phyloP scores from a whole-genome alignment of 1,140 invertebrate genomes.

The Chrysomallon squamiferum region DNA sequence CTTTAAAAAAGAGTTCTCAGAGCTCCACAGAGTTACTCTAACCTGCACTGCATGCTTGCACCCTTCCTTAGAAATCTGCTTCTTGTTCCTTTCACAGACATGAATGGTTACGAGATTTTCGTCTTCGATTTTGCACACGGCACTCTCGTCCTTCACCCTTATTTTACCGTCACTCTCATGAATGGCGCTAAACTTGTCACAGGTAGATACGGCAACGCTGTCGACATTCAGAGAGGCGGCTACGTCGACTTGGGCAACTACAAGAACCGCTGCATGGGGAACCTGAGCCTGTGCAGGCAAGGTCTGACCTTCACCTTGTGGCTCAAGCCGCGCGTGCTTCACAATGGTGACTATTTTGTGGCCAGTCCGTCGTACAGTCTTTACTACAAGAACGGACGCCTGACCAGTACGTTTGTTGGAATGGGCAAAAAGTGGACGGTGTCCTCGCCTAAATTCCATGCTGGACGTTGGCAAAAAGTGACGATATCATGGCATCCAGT shows the following conservation, averaged over 20 bases:
- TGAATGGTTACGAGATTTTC: slow-evolving; percentile 54
- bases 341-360: slow-evolving; percentile 46
- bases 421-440: slow-evolving; percentile 46
- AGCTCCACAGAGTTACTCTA: neutral
- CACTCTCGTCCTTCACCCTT: slow-evolving; percentile 35
- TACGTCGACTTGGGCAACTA: slow-evolving; percentile 54
- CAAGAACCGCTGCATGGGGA: slow-evolving; percentile 51
- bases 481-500: slow-evolving; percentile 55
- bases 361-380: slow-evolving; percentile 53
- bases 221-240: slow-evolving; percentile 42
- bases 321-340: slow-evolving; percentile 45
- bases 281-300: slow-evolving; percentile 54
- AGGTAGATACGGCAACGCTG: slow-evolving; percentile 50
- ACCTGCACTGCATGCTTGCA: slow-evolving; percentile 2
- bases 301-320: slow-evolving; percentile 56
- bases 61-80: neutral
- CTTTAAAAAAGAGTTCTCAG: too few relatives aligned
- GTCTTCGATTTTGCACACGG: slow-evolving; percentile 48
- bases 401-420: slow-evolving; percentile 42
- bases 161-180: slow-evolving; percentile 48
- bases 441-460: slow-evolving; percentile 31
- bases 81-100: slow-evolving; percentile 37
- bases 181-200: slow-evolving; percentile 45
- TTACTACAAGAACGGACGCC: slow-evolving; percentile 47
- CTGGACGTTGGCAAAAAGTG: slow-evolving; percentile 54